These are phyloP conservation scores for Pristionchus mayeri DNA, from an alignment of 2,888 invertebrate species.

Conservation along the genomic window DNA sequence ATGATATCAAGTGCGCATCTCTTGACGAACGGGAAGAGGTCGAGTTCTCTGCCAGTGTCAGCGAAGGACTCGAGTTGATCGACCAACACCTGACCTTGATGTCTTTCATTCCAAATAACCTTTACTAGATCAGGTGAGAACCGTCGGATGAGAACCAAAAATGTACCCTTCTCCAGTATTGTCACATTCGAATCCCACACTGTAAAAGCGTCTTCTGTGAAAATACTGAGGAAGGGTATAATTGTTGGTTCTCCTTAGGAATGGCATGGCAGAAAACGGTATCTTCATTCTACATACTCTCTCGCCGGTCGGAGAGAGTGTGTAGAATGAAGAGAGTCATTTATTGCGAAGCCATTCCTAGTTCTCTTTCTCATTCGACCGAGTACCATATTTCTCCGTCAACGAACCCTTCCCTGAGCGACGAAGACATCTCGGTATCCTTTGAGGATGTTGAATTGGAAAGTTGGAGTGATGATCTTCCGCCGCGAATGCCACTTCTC, in stretches of 20 bases:
- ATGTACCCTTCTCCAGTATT: not conserved
- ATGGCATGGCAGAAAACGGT: too few species aligned
- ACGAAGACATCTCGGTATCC: constrained; percentile 60
- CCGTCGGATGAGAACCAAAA: too few species aligned
- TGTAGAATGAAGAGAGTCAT: too few species aligned
- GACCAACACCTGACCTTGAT: constrained; percentile 23
- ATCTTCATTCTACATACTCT: too few species aligned
- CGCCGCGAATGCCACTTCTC: constrained; percentile 78
- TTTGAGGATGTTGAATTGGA: constrained; percentile 79
- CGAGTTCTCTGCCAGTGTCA: not conserved
- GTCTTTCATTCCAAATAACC: too few species aligned
- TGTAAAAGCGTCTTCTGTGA: too few species aligned
- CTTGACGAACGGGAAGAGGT: constrained; percentile 26
- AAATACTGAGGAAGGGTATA: too few species aligned
- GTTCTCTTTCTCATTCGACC: too few species aligned
- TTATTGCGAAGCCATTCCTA: too few species aligned
- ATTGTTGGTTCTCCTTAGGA: too few species aligned
- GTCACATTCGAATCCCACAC: too few species aligned
- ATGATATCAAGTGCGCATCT: constrained; percentile 35
- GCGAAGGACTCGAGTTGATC: not conserved
- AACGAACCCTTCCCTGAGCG: not conserved
- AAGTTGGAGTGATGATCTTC: constrained; percentile 79
- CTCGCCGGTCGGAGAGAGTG: not conserved
- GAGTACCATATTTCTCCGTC: not conserved
- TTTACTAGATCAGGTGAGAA: too few species aligned